Evolutionary conservation across 2,113 vertebrate genomes (phyloP), one percentile per base, ranked within the genome.

Genomic region (Tautogolabrus adspersus): DNA sequence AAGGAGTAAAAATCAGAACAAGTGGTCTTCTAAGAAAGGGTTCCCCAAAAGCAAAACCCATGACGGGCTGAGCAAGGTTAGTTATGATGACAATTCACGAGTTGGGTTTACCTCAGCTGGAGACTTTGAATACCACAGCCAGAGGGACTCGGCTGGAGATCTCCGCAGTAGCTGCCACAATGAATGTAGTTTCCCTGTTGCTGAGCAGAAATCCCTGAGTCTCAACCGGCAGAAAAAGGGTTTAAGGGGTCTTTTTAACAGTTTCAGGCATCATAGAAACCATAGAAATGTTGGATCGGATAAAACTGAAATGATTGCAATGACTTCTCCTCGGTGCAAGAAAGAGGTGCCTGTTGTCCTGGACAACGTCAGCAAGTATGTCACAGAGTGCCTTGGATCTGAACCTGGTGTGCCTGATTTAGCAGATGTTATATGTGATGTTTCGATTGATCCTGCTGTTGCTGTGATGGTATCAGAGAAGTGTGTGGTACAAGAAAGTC

Each of bases 31-130:
- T 3, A 97, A 95, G 88, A 98, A 96, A 72, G 94, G 95, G 42
- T 84, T 99, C n/a, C 87, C 92, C 66, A 99, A 98, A 83, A 98
- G 97, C 81, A 96, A 95, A 93, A 99, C 97, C 0, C 96, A 97
- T 0, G 96, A 98, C 4, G 95, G 96, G 67, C 89, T 98, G 22
- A 95, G 95, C 64, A 91, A 95, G 0, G 89, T 91, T 4, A 77
- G 77, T 1, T 82, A 84, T 0, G 95, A 96, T 18, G 94, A 92
- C 42, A 77, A 79, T 3, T 52, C 61, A 0, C 84, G 88, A 21
- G 64, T 87, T n/a, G 87, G 79, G 0, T 89, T 74, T 55, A 72
- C 83, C 37, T 88, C 91, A 37, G 83, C 89, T 21, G 91, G 75
- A 63, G 90, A 93, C 68, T 92, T 91, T 73, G 92, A 92, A 76